phyloP scores from a whole-genome alignment of 2,888 invertebrate species.

The Xestoiulus laeticollis region DNA sequence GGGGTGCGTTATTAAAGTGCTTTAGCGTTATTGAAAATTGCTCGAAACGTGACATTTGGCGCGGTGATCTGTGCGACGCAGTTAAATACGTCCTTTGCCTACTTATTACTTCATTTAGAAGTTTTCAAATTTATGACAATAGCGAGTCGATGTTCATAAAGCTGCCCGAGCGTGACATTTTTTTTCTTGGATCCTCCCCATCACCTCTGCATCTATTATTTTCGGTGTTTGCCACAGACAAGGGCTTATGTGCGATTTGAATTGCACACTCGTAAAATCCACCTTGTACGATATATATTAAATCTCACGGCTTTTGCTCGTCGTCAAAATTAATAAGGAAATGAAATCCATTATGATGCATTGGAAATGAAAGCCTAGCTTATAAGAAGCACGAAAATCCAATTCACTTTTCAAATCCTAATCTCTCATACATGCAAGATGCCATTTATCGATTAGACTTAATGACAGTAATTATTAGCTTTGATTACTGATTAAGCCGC shows the following conservation, averaged over 20 bases:
- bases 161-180: neutral
- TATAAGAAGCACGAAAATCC: neutral
- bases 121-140: conserved; percentile 9
- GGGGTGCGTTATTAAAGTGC: neutral
- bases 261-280: conserved; percentile 1
- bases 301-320: conserved; percentile 37
- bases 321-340: conserved; percentile 24
- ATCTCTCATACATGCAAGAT: neutral
- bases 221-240: neutral
- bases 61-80: conserved; percentile 14
- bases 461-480: neutral
- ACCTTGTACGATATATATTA: neutral
- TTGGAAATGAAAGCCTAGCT: neutral
- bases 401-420: neutral
- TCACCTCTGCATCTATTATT: neutral
- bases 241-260: neutral
- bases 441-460: neutral
- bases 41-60: conserved; percentile 34
- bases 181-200: neutral
- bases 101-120: conserved; percentile 28
- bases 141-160: conserved; percentile 3
- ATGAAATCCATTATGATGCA: conserved; percentile 17
- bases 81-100: conserved; percentile 34
- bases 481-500: conserved; percentile 18
- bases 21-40: conserved; percentile 12